Conservation (phyloP, 2,888 invertebrate species). For the Exocentrus adspersus region DNA sequence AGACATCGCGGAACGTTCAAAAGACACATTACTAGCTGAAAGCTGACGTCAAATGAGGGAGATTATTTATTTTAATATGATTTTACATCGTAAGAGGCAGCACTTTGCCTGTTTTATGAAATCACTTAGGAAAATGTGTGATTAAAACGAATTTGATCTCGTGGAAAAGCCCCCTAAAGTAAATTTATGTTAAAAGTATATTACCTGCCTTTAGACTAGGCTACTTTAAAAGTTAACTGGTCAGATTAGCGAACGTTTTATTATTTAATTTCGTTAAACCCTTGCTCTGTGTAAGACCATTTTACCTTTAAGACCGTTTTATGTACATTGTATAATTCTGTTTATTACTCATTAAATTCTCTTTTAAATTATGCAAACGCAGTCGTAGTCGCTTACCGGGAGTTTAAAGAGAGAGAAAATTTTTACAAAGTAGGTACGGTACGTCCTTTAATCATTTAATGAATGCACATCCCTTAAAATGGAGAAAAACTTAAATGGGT, state of each 20-base stretch:
- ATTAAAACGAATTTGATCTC: constrained; percentile 62
- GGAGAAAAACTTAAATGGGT: no score
- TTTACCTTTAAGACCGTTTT: constrained; percentile 24
- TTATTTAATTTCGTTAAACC: constrained; percentile 47
- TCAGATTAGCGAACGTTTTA: constrained; percentile 54
- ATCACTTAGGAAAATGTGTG: constrained; percentile 59
- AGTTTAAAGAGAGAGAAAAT: constrained; percentile 2
- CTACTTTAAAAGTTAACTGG: constrained; percentile 56
- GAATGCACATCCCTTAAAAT: neutral
- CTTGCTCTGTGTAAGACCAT: constrained; percentile 23
- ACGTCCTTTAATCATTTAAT: neutral
- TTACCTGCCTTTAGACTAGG: constrained; percentile 50
- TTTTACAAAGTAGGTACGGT: neutral
- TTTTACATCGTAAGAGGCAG: constrained; percentile 56
- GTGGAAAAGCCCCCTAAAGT: constrained; percentile 57
- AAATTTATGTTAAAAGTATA: constrained; percentile 58
- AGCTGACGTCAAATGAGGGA: constrained; percentile 55
- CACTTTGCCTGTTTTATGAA: constrained; percentile 56
- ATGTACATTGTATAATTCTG: constrained; percentile 24
- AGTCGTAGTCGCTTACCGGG: neutral
- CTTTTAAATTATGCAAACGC: constrained; percentile 16
- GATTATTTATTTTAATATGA: constrained; percentile 60
- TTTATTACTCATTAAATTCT: constrained; percentile 21
- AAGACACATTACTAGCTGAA: constrained; percentile 51
- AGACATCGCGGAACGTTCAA: constrained; percentile 44